Percentiles rank a stretch among this genome's conserved stretches.
phyloP scores from a whole-genome alignment of 2,113 vertebrate species.

The Dasyurus viverrinus region DNA sequence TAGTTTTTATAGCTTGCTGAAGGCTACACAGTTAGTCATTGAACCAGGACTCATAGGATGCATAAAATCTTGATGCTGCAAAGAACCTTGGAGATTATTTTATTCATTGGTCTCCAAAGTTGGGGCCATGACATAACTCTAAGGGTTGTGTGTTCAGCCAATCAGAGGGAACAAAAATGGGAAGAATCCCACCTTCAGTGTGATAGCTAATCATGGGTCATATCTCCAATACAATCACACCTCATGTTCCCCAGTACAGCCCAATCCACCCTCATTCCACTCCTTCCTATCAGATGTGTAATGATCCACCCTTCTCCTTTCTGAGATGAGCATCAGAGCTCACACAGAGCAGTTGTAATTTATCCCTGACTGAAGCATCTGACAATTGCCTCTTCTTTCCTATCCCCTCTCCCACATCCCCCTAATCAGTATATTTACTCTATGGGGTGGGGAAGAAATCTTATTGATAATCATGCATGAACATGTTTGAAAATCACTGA shows the following conservation, averaged over 20 bases:
- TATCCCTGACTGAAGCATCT: neutral
- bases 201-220: neutral
- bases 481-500: neutral
- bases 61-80: neutral
- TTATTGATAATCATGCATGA: neutral
- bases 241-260: neutral
- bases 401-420: neutral
- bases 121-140: neutral
- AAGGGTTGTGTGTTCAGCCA: neutral
- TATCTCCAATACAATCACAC: neutral
- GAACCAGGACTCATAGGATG: neutral
- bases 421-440: neutral
- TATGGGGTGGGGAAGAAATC: neutral
- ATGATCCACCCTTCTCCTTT: neutral
- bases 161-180: neutral
- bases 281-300: neutral
- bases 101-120: neutral
- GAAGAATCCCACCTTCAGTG: neutral
- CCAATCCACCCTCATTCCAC: neutral
- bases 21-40: neutral
- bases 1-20: conserved; percentile 1
- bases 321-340: neutral
- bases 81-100: neutral
- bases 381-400: neutral
- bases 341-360: neutral